Base-by-base conservation (phyloP, 2,888 invertebrate species). In the Ormyrus pomaceus region DNA sequence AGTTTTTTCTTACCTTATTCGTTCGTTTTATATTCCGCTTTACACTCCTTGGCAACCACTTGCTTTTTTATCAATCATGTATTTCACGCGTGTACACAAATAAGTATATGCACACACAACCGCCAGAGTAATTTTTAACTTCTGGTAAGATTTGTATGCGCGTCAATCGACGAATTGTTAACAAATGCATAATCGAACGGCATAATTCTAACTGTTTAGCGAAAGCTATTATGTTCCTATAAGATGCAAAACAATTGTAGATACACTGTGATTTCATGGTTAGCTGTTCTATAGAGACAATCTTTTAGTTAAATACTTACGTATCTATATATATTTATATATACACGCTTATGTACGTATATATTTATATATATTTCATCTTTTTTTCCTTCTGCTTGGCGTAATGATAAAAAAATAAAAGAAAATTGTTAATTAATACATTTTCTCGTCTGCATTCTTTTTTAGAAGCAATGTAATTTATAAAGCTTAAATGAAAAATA, bases 181-280 rank as follows among this genome's bases (percentile, higher is more conserved):
- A 77, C 46, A 77, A 70, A 77, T 79, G 82, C 79, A 82, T 79
- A 79, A 79, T 79, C 79, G 73, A 76, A 82, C 73, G 82, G 77
- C 55, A 82, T 79, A 79, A 82, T 79, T 77, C 48, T 75, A 72
- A 78, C 71, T 78, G 64, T 72, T 76, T 45, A 73, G 77, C 61
- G 62, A 77, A 76, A 73, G 77, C 79, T 74, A 59, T 81, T 82
- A 77, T 77, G 82, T 82, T 82, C 79, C 79, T 79, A 82, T 74
- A 62, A 82, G 73, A 77, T 73, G 79, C 72, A 72, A 79, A 79
- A 79, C 34, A 74, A 73, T 77, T 77, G 72, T 75, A 72, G 69
- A 81, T 78, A 78, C 68, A 77, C 55, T 74, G 58, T 74, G 69
- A 77, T 74, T 58, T 69, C 59, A 50, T 55, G 66, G 50, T 58